Evolutionary conservation across 2,888 invertebrate genomes (phyloP).

Genomic region (Stegana nigrithorax): DNA sequence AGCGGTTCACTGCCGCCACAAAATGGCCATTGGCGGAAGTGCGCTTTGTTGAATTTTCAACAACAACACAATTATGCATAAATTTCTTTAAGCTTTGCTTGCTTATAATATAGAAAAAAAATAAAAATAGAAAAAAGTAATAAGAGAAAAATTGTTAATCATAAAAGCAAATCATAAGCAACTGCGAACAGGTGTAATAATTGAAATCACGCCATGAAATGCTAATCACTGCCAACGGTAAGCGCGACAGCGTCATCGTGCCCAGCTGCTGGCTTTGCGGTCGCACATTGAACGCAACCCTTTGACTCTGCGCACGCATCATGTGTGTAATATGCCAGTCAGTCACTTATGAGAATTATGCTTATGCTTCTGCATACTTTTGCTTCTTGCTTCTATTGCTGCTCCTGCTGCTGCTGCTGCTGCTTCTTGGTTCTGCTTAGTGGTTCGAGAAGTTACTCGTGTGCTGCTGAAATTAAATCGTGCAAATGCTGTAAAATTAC

Average conservation of each 20-base stretch:
- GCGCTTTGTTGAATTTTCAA: too few relatives aligned
- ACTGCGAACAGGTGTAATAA: conserved; percentile 67
- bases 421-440: conserved; percentile 44
- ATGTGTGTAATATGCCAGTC: too few relatives aligned
- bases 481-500: conserved; percentile 54
- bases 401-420: conserved; percentile 7
- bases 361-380: conserved; percentile 14
- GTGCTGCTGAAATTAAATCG: conserved; percentile 41
- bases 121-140: too few relatives aligned
- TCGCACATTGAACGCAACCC: conserved; percentile 25
- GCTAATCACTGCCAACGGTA: conserved; percentile 43
- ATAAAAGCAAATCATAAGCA: too few relatives aligned
- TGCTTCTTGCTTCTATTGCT: not conserved
- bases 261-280: conserved; percentile 21
- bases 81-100: too few relatives aligned
- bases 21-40: conserved; percentile 12
- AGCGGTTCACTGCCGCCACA: too few relatives aligned
- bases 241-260: conserved; percentile 19
- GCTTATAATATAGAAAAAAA: too few relatives aligned
- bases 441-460: conserved; percentile 15
- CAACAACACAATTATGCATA: too few relatives aligned
- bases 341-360: too few relatives aligned
- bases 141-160: too few relatives aligned
- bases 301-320: not conserved
- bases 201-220: conserved; percentile 64